Evolutionary conservation across 2,797 vertebrate genomes (phyloP), one percentile per base, ranked within the genome.

Genomic region (Anabacerthia variegaticeps): DNA sequence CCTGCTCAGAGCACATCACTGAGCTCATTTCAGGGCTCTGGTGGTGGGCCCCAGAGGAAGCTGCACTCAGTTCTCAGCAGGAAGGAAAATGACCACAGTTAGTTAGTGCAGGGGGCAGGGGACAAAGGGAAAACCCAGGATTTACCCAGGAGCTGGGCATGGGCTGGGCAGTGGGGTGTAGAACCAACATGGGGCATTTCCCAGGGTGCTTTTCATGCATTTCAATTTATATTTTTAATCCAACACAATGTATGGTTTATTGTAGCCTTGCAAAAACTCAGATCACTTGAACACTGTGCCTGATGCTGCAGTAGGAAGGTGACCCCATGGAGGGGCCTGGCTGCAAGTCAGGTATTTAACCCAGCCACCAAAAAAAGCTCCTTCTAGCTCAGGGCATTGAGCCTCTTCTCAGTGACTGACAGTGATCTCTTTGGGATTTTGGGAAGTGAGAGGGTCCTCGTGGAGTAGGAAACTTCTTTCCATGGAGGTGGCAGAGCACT

Each of bases 1-100:
- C 19, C 34, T 12, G 4, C 94, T 74, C 85, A 11, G 52, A 13
- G 36, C 61, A 81, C 80, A 69, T 75, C 44, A 5, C 88, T 62
- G 66, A 3, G 80, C 89, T 86, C 86, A 87, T 80, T 82, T 46
- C 39, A 80, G 92, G 88, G 95, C 87, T 61, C 52, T 30, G 78
- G 9, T 81, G 93, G 54, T 69, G 72, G 78, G 86, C 68, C 86
- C 87, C 96, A 98, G 94, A 96, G 97, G 98, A 98, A 97, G 90
- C 97, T 93, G 95, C 95, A 86, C 92, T 75, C 93, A 56, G 90
- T 66, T 48, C 86, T 69, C 88, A 81, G 95, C 97, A 97, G 97
- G 98, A 98, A 98, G 97, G 97, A 96, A 97, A 97, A 96, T 98
- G 96, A 98, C 81, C 96, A 89, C 97, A 93, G 91, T 92, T 89